Evolutionary conservation across 23 tunicate genomes (phyloP), one percentile per base, ranked within the genome.

Genomic region (Diplosoma virens): DNA sequence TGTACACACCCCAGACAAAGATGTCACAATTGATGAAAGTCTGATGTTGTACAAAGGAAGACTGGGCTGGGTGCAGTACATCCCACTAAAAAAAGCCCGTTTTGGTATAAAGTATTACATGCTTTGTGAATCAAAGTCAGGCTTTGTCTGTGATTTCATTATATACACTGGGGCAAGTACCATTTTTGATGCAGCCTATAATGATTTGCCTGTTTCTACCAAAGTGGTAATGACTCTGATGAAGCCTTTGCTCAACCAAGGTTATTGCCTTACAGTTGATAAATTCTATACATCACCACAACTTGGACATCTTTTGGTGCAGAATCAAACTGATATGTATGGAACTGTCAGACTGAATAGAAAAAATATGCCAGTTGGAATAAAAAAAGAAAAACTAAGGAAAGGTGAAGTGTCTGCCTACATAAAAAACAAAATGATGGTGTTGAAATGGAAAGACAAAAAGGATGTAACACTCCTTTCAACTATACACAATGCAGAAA

Each of bases 51-150:
- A 73, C 25, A 50, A 73, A 73, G 79, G 63, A 73, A 48, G 63
- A 27, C 22, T 52, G 24, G 79, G 79, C 3, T 73, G 79, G 66
- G 41, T 48, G 63, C 79, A 73, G 35, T 50, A 73, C 63, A 26
- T 48, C 5, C 63, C 79, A 52, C 35, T 73, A n/a, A 52, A 73
- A 73, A 73, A 36, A 25, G 63, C 79, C 9, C 47, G 35, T 26
- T 48, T 52, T 37, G 63, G 61, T 33, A 50, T 73, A 48, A 73
- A 73, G 27, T 73, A 47, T 25, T 32, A 14, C 63, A 73, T 73
- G 79, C 64, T 73, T 47, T 73, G 65, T 25, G 47, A 73, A 48
- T 73, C 65, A 47, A 73, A 73, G 27, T 73, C 79, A 24, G 79
- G 79, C 36, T 50, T 14, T 29, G 79, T 50, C 3, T 73, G 65